Base-by-base conservation (phyloP, 2,888 invertebrate genomes). In the Trichopria drosophilae region DNA sequence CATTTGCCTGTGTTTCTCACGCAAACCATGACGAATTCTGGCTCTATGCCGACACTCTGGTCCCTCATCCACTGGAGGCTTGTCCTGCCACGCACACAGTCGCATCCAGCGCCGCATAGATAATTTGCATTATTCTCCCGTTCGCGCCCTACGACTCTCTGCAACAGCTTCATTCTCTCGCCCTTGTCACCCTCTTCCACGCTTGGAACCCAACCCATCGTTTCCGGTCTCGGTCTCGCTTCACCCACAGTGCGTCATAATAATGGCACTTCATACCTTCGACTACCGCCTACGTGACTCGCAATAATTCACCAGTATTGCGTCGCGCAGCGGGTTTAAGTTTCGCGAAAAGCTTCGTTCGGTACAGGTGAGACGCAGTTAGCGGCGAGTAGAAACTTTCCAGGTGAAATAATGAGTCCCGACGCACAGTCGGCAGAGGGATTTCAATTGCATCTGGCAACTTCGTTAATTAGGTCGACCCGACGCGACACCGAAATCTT, bases 91-190 rank as follows among this genome's bases (percentile, higher is more conserved):
- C 49, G 41, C 47, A 49, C 41, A 51, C 34, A 24, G 19, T 13
- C 51, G 39, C 42, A 43, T 50, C 54, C 45, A 51, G 34, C 54
- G 39, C 48, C 55, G 54, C 61, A 47, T 57, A 55, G 56, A 64
- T 68, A 65, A 67, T 68, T 67, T 68, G 65, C 64, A 68, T 68
- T 67, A 67, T 68, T 65, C 61, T 62, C 58, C 57, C 53, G 63
- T 62, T 44, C 48, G 35, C 61, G 53, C 53, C 45, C 24, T 20
- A 35, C 31, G 43, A 31, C 24, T 16, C 23, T 19, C 26, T 50
- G 44, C 36, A 24, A 42, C 26, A 49, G 47, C 52, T 52, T 55
- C 50, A 34, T 35, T 50, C 47, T 42, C 44, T 47, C 44, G 23
- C 35, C 41, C 35, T 28, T 40, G 13, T 51, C 46, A 40, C 39